Evolutionary conservation across 2,113 vertebrate species (phyloP), one percentile per base, ranked within the genome.

Genomic region (Pedionomus torquatus): DNA sequence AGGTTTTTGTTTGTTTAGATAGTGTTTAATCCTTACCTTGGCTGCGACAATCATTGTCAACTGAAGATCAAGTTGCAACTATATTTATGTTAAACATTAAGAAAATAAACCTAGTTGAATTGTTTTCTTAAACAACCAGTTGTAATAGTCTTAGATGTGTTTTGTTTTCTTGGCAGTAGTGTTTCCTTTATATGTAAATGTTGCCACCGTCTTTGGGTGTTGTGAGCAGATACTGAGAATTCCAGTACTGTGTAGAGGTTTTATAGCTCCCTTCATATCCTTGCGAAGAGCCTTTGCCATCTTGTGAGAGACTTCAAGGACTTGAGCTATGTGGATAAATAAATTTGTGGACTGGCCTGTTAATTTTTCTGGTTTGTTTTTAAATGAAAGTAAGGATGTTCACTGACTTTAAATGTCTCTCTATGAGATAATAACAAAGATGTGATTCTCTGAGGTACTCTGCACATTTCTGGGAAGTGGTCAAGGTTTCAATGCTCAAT

Each of bases 1-100:
- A 97, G 75, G 93, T 97, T 97, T 41, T 90, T 97, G 83, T 98
- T 93, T 95, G 94, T 91, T 54, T 98, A 97, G 96, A 77, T 97
- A 96, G 92, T 88, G 61, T 97, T 97, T 93, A 97, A 75, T 97
- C 91, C 92, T 92, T 96, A 87, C 79, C 79, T 98, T 98, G 98
- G 98, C 98, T 98, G 95, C 0, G 98, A 98, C 98, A 98, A 98
- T 98, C 98, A 98, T 96, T 97, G 98, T 97, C 97, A 98, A 97
- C 95, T 97, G 93, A 96, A 98, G 97, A 97, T 98, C 96, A 95
- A 97, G 97, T 97, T 98, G 98, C 98, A 97, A 96, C 93, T 95
- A 96, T 98, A 98, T 98, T 98, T 98, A 98, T 98, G 97, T 97
- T 97, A 97, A 97, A 95, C 60, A 66, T 96, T 95, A 97, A 97